These are phyloP conservation scores for Microcebus griseorufus DNA, from an alignment of 2,113 vertebrate genomes.

Conservation along the genomic window DNA sequence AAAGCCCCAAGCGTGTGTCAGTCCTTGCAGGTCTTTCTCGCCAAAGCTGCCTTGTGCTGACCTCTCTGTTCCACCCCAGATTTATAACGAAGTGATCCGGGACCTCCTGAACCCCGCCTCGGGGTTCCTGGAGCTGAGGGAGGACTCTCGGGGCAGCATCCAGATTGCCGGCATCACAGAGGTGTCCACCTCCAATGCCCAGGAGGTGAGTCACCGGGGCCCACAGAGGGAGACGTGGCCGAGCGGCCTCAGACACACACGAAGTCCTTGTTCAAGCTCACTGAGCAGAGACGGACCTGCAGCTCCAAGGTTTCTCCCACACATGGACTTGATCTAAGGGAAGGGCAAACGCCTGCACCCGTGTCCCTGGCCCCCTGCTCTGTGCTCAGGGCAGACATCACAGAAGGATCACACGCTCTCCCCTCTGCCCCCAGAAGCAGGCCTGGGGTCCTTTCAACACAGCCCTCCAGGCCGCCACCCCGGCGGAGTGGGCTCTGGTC, in stretches of 20 bases:
- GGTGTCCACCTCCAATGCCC: constrained; percentile 83
- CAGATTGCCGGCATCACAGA: constrained; percentile 84
- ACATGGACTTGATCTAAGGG: not conserved
- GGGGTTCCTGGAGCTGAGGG: constrained; percentile 83
- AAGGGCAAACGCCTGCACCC: rapidly evolving
- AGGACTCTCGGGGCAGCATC: constrained; percentile 84
- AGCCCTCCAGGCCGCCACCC: rapidly evolving
- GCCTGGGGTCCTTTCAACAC: not conserved
- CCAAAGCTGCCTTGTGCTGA: too few species aligned
- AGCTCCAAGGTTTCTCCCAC: rapidly evolving
- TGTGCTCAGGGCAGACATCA: not conserved
- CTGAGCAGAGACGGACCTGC: rapidly evolving
- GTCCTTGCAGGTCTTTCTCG: not conserved
- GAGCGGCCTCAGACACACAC: not conserved
- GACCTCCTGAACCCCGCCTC: constrained; percentile 87
- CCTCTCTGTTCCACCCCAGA: constrained; percentile 71
- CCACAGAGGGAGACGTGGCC: not conserved
- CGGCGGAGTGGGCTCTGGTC: not conserved
- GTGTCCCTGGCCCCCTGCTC: rapidly evolving
- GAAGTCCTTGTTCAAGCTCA: not conserved
- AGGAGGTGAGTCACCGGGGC: constrained; percentile 80
- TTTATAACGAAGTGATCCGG: constrained; percentile 86
- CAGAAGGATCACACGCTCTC: too few species aligned
- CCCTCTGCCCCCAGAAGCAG: not conserved
- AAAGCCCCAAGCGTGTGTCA: rapidly evolving